Percentiles rank a stretch among this genome's conserved stretches.
Conservation (phyloP, 2,888 invertebrate genomes). For the Andrena camellia region DNA sequence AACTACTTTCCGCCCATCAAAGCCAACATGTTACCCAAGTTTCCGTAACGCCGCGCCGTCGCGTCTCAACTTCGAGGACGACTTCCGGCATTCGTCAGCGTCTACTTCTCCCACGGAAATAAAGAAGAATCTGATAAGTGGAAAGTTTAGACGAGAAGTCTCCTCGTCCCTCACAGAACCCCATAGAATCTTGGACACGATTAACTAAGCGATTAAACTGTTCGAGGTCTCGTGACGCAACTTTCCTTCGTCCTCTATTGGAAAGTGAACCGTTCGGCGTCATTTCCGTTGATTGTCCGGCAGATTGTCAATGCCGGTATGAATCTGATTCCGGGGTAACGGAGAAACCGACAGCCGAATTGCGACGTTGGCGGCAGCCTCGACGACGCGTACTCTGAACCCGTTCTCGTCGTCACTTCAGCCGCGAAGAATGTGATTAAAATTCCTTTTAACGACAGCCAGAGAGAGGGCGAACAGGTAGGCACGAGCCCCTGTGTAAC, state of each 20-base stretch:
- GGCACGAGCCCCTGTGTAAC: slow-evolving; percentile 40
- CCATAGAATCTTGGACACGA: no score
- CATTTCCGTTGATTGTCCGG: not conserved
- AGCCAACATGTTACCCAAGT: slow-evolving; percentile 15
- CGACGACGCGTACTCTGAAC: slow-evolving; percentile 45
- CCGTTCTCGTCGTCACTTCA: slow-evolving; percentile 75
- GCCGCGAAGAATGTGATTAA: slow-evolving; percentile 79
- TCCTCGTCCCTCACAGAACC: no score
- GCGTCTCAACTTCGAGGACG: not conserved
- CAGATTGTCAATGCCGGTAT: not conserved
- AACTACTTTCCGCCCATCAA: slow-evolving; percentile 5
- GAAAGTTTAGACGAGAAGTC: no score
- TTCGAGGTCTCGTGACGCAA: no score
- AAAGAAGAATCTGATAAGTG: no score
- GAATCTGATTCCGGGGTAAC: slow-evolving; percentile 2
- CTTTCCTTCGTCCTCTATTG: not conserved
- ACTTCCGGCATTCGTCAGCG: not conserved
- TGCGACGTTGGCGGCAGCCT: slow-evolving; percentile 18
- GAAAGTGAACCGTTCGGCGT: not conserved
- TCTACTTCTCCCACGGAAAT: not conserved
- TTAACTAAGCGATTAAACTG: no score
- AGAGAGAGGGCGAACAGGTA: slow-evolving; percentile 4
- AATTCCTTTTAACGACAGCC: slow-evolving; percentile 77
- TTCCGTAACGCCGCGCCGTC: not conserved
- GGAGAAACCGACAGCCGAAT: not conserved